Percentiles rank a stretch among this genome's conserved stretches.
phyloP scores from a whole-genome alignment of 2,888 invertebrate species.

The Dysmachus trigonus region DNA sequence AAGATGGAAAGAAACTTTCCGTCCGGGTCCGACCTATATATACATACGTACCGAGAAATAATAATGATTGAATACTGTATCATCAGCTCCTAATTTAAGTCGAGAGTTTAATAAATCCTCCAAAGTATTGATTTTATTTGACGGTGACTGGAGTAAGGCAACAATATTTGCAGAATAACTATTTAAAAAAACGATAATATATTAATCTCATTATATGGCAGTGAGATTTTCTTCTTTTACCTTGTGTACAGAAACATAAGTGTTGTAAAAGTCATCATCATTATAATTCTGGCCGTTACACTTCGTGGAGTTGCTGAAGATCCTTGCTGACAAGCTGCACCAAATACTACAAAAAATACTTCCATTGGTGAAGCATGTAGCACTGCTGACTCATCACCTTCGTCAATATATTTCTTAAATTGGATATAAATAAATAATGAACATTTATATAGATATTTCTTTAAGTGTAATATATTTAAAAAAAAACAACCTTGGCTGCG shows the following conservation, averaged over 20 bases:
- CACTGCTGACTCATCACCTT: conserved; percentile 47
- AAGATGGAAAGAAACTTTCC: too few relatives aligned
- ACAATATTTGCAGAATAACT: conserved; percentile 82
- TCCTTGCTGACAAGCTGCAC: conserved; percentile 74
- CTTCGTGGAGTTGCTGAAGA: conserved; percentile 52
- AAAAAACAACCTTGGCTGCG: too few relatives aligned
- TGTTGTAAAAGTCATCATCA: conserved; percentile 71
- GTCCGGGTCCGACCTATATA: too few relatives aligned
- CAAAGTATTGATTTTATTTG: conserved; percentile 72
- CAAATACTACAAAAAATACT: conserved; percentile 68
- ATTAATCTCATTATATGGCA: not conserved
- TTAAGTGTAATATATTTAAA: not conserved
- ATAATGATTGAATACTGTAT: conserved; percentile 74
- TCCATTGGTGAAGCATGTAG: conserved; percentile 66
- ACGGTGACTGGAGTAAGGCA: conserved; percentile 76
- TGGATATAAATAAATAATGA: not conserved
- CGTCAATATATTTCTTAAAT: not conserved
- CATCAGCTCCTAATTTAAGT: conserved; percentile 73
- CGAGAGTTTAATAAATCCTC: conserved; percentile 73
- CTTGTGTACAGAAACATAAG: conserved; percentile 75
- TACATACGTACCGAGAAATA: conserved; percentile 66
- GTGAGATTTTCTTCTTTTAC: conserved; percentile 28
- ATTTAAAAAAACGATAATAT: not conserved
- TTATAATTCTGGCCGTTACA: conserved; percentile 68
- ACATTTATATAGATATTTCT: too few relatives aligned